Conservation (phyloP, 2,113 vertebrate genomes). For the Gambusia holbrooki region DNA sequence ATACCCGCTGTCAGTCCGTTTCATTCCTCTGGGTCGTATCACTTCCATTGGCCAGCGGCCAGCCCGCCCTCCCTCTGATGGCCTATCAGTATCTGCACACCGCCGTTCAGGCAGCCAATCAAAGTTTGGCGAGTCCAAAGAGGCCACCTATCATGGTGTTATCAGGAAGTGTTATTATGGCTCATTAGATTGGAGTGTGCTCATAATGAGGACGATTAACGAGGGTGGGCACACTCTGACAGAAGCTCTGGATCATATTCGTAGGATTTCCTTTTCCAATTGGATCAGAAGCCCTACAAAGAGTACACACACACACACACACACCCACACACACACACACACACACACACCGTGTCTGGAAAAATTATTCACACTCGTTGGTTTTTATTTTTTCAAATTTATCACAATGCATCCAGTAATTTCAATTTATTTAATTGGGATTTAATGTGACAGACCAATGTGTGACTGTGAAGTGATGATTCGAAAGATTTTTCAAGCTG, state of each 20-base stretch:
- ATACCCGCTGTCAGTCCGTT: constrained; percentile 26
- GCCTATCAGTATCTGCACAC: constrained; percentile 63
- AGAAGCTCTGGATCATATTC: constrained; percentile 11
- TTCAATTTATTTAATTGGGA: no score
- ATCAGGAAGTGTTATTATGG: constrained; percentile 79
- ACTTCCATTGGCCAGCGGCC: constrained; percentile 59
- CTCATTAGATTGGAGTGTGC: constrained; percentile 80
- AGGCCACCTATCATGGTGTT: constrained; percentile 71
- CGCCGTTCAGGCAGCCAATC: constrained; percentile 49
- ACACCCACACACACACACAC: no score
- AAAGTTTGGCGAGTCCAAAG: constrained; percentile 64
- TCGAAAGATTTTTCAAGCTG: no score
- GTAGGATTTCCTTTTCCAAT: neutral
- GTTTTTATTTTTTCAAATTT: no score
- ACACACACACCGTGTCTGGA: no score
- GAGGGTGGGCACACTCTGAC: constrained; percentile 57
- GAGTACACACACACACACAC: no score
- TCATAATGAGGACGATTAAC: constrained; percentile 69
- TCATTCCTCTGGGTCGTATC: constrained; percentile 67
- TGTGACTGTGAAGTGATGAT: no score
- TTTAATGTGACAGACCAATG: no score
- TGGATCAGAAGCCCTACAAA: no score
- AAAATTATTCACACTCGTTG: no score
- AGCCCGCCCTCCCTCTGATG: constrained; percentile 68
- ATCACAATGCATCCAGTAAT: no score